A percentile compares a stretch with the other conserved stretches of the same genome.
These are phyloP conservation scores for Butorides virescens DNA, from an alignment of 2,113 vertebrate genomes.

Conservation along the genomic window DNA sequence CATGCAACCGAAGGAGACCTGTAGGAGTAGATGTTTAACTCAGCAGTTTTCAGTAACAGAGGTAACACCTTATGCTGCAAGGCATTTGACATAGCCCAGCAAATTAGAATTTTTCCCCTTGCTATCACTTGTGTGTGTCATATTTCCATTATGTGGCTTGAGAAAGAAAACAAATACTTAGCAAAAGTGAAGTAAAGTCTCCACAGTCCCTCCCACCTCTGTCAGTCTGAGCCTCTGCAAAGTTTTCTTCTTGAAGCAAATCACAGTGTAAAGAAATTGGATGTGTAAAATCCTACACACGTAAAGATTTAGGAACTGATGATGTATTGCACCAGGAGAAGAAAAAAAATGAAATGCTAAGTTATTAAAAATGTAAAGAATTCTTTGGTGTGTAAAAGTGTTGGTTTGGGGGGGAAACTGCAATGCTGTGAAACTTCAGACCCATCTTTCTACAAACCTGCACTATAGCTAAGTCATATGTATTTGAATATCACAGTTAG, in stretches of 20 bases:
- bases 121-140: neutral
- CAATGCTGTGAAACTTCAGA: neutral
- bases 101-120: neutral
- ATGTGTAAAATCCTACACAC: neutral
- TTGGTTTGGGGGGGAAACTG: neutral
- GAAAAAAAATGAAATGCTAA: neutral
- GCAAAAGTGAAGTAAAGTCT: neutral
- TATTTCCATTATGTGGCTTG: neutral
- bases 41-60: neutral
- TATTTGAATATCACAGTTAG: neutral
- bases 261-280: neutral
- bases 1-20: neutral
- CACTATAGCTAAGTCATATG: neutral
- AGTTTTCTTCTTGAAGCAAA: neutral
- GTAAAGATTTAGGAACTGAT: neutral
- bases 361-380: neutral
- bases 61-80: neutral
- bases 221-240: neutral
- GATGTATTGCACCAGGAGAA: neutral
- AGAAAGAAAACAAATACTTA: neutral
- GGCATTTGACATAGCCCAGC: neutral
- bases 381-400: neutral
- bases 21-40: neutral
- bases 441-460: neutral
- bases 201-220: neutral